phyloP scores from a whole-genome alignment of 2,888 invertebrate genomes.

The Ochropleura leucogaster region DNA sequence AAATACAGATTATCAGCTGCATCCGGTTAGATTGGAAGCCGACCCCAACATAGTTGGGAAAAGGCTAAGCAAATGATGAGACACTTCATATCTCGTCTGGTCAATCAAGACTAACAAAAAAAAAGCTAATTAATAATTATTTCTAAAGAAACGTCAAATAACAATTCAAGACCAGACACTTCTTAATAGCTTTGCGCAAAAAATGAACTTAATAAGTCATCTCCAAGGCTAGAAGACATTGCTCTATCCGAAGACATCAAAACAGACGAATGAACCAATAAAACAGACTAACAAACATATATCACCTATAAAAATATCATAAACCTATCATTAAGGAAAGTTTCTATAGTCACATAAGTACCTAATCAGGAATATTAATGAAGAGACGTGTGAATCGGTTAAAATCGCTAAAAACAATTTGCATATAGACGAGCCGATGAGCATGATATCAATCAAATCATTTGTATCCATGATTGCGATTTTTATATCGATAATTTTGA shows the following conservation, averaged over 20 bases:
- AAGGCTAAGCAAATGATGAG: too few relatives aligned
- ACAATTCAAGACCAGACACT: conserved; percentile 25
- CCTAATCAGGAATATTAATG: conserved; percentile 45
- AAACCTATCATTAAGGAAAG: conserved; percentile 57
- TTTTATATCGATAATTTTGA: conserved; percentile 39
- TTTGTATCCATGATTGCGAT: conserved; percentile 51
- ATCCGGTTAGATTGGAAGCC: too few relatives aligned
- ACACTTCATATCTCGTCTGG: background rate
- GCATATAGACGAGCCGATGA: conserved; percentile 47
- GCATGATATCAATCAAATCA: conserved; percentile 44
- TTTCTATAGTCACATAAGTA: conserved; percentile 39
- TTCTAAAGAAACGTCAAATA: conserved; percentile 12
- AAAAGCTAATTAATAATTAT: background rate
- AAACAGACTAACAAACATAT: conserved; percentile 60
- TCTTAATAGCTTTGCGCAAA: conserved; percentile 28
- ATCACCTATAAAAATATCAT: conserved; percentile 55
- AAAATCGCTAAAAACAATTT: conserved; percentile 55
- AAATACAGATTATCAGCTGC: too few relatives aligned
- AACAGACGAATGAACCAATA: conserved; percentile 57
- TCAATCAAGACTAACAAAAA: background rate
- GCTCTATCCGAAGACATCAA: conserved; percentile 39
- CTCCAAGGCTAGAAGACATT: conserved; percentile 42
- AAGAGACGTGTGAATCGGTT: conserved; percentile 50
- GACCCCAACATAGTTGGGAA: too few relatives aligned
- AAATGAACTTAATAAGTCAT: conserved; percentile 34